Base-by-base conservation (phyloP, 1,140 invertebrate species). In the Rhynchophorus ferrugineus region DNA sequence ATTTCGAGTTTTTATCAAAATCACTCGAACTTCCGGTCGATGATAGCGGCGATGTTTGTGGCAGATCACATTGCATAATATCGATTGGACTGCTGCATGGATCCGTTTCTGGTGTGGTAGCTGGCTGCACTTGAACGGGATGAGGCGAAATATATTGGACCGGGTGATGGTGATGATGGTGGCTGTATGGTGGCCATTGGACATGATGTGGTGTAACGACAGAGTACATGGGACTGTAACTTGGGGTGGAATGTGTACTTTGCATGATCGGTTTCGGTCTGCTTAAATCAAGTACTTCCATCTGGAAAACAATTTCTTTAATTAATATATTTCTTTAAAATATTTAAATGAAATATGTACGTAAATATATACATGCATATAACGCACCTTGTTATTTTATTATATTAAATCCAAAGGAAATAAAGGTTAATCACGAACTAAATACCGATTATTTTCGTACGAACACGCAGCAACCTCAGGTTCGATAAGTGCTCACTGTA, bases 281-380 rank as follows among this genome's bases (percentile, higher is more conserved):
- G 21, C 43, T 44, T 17, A 44, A 13, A 19, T 44, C 43, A 14
- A 44, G 16, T 9, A 44, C 43, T 18, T 44, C 19, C 43, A 44
- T 44, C 43, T 44, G n/a, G 17, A 43, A 44, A 29, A 21, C 3
- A 44, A 33, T 8, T 13, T 3, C 9, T 14, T 22, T 8, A 19
- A 2, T 44, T 44, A 19, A 42, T n/a, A 43, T 13, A 20, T 9
- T 16, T 43, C 6, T 43, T 24, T n/a, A n/a, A n/a, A n/a, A 43
- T 17, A n/a, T 43, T 43, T 3, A 19, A 16, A 19, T 13, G 1
- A 11, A 16, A 19, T 43, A 13, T 13, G 13, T 13, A 16, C 18
- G 16, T 18, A 43, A 43, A 43, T 42, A 19, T 3, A 16, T 2
- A 24, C 8, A 43, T 43, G 13, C n/a, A n/a, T 1, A 6, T 16